Conservation (phyloP, 2,888 invertebrate genomes). For the Diarsia brunnea region DNA sequence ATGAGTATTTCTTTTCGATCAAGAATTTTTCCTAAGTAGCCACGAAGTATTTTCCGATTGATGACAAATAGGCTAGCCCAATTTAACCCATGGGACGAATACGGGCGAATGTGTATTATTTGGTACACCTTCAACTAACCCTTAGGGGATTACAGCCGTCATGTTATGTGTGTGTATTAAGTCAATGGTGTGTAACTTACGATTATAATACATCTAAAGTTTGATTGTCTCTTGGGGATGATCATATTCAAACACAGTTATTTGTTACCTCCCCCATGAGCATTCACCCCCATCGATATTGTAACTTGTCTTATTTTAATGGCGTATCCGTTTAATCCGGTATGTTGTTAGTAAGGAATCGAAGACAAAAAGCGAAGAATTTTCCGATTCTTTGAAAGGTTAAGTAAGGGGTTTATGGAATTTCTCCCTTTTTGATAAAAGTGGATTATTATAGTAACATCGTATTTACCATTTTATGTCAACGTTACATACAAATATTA, state of each 20-base stretch:
- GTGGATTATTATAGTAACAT: no score
- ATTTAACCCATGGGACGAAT: no score
- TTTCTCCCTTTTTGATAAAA: no score
- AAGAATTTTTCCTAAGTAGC: no score
- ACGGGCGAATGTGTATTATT: not conserved
- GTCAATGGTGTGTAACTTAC: no score
- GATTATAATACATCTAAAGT: constrained; percentile 6
- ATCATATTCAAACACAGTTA: constrained; percentile 49
- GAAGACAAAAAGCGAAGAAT: constrained; percentile 5
- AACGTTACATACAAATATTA: no score
- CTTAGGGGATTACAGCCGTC: not conserved
- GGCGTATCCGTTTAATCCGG: not conserved
- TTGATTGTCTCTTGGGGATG: constrained; percentile 26
- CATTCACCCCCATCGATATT: constrained; percentile 5
- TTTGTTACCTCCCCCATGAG: constrained; percentile 30
- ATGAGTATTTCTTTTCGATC: no score
- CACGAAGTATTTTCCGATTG: no score
- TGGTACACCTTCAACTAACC: not conserved
- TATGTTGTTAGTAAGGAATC: constrained; percentile 11
- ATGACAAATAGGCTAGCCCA: no score
- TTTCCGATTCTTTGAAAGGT: not conserved
- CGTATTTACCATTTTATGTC: no score
- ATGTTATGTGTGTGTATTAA: constrained; percentile 5
- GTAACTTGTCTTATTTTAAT: constrained; percentile 23
- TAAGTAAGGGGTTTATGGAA: no score